A percentile compares a stretch with the other conserved stretches of the same genome.
Evolutionary conservation across 2,113 vertebrate genomes (phyloP).

Genomic region (Catagonus wagneri): DNA sequence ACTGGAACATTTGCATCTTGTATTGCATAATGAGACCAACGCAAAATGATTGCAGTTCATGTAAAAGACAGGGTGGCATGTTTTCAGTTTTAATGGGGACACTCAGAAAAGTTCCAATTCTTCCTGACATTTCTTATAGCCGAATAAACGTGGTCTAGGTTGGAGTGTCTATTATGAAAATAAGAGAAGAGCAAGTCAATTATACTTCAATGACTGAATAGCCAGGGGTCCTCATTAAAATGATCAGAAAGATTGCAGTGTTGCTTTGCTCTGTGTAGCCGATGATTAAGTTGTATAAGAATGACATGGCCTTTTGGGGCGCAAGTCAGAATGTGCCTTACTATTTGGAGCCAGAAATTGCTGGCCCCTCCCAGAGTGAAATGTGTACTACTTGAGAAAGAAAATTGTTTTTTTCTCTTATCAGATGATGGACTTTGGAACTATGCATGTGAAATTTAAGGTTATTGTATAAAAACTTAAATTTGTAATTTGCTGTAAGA

Average conservation of each 20-base stretch:
- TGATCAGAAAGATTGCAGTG: constrained; percentile 95
- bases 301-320: constrained; percentile 94
- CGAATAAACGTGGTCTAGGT: constrained; percentile 95
- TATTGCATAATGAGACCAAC: constrained; percentile 95
- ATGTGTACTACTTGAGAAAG: constrained; percentile 88
- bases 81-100: constrained; percentile 98
- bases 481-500: constrained; percentile 89
- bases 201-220: constrained; percentile 99
- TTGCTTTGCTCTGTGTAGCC: constrained; percentile 92
- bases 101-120: constrained; percentile 95
- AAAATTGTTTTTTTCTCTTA: constrained; percentile 88
- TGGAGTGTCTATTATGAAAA: constrained; percentile 99
- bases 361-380: constrained; percentile 93
- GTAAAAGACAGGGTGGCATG: constrained; percentile 96
- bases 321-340: constrained; percentile 85
- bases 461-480: constrained; percentile 85
- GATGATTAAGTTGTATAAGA: constrained; percentile 96
- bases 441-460: constrained; percentile 88
- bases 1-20: constrained; percentile 93
- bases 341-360: constrained; percentile 92
- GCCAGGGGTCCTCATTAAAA: constrained; percentile 99
- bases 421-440: constrained; percentile 88
- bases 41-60: constrained; percentile 91
- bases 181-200: constrained; percentile 99
- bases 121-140: constrained; percentile 99